Evolutionary conservation across 2,888 invertebrate species (phyloP).

Genomic region (Dexiosoma caninum): DNA sequence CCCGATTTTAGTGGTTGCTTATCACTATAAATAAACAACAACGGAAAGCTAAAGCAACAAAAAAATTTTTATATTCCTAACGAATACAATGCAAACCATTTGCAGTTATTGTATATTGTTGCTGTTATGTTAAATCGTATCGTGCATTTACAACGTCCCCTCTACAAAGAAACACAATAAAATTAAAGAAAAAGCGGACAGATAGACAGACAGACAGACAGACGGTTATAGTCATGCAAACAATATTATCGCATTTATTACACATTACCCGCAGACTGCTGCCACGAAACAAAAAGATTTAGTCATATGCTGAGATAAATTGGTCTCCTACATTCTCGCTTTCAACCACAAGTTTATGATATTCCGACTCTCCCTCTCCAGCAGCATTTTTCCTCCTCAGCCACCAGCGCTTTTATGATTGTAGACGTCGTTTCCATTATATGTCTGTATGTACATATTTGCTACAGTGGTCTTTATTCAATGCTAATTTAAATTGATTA

Average conservation of each 20-base stretch:
- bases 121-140: constrained; percentile 38
- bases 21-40: constrained; percentile 28
- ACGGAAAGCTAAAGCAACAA: constrained; percentile 28
- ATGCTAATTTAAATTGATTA: neutral
- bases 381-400: constrained; percentile 22
- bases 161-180: neutral
- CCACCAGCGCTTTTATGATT: constrained; percentile 5
- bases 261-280: constrained; percentile 58
- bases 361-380: constrained; percentile 27
- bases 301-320: constrained; percentile 8
- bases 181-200: neutral
- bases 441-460: too few species aligned
- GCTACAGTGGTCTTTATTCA: constrained; percentile 38
- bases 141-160: constrained; percentile 38
- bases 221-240: constrained; percentile 11
- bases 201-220: neutral
- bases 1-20: constrained; percentile 42
- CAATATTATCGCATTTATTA: constrained; percentile 62
- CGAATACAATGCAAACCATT: constrained; percentile 10
- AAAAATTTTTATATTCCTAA: constrained; percentile 3
- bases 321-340: constrained; percentile 7
- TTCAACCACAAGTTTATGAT: constrained; percentile 1
- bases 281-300: constrained; percentile 30
- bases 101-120: constrained; percentile 24
- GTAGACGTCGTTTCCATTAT: constrained; percentile 3